Evolutionary conservation across 1,140 invertebrate species (phyloP).

Genomic region (Druon quercuslanigerum): DNA sequence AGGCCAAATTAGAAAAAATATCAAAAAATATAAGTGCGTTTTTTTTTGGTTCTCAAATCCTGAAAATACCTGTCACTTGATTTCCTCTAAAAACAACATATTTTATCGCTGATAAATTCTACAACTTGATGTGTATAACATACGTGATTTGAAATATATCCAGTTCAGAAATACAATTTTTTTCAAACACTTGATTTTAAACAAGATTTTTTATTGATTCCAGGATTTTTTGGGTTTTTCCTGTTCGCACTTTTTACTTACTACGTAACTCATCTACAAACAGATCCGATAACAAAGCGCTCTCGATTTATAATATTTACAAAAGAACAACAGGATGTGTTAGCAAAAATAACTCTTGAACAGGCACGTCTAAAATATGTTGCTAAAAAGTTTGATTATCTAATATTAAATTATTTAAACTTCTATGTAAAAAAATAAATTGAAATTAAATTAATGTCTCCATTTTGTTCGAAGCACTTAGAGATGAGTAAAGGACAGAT

Average conservation of each 20-base stretch:
- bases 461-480: slow-evolving; percentile 49
- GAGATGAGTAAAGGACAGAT: slow-evolving; percentile 60
- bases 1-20: too few relatives aligned
- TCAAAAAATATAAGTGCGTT: too few relatives aligned
- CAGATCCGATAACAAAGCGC: slow-evolving; percentile 75
- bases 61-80: too few relatives aligned
- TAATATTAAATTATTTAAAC: too few relatives aligned
- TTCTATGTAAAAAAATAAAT: not conserved
- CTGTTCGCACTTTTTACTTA: slow-evolving; percentile 59
- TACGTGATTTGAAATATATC: too few relatives aligned
- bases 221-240: slow-evolving; percentile 55
- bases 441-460: not conserved
- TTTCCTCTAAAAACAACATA: too few relatives aligned
- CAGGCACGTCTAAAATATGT: slow-evolving; percentile 43
- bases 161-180: not conserved
- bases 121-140: too few relatives aligned
- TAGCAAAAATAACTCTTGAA: slow-evolving; percentile 62
- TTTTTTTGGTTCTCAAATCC: too few relatives aligned
- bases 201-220: slow-evolving; percentile 39
- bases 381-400: not conserved
- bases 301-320: slow-evolving; percentile 76
- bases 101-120: too few relatives aligned
- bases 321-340: slow-evolving; percentile 70
- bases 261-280: slow-evolving; percentile 75
- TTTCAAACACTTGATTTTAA: not conserved